These are phyloP conservation scores for Schizothorax lantsangensis DNA, from an alignment of 2,797 vertebrate genomes.

Conservation along the genomic window DNA sequence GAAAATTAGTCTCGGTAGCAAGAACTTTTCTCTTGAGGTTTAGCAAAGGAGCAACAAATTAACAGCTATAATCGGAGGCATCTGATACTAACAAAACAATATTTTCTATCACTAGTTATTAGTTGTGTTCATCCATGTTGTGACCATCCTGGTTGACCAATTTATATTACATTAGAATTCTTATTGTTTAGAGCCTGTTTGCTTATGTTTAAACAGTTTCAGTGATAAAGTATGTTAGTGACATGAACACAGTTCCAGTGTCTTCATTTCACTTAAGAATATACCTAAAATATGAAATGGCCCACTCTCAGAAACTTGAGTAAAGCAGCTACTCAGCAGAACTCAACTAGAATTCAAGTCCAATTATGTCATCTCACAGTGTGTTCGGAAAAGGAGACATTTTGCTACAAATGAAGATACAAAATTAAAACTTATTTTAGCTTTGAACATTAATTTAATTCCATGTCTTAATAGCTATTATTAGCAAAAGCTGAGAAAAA, in stretches of 20 bases:
- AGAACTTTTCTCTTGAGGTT: not conserved
- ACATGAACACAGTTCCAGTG: not conserved
- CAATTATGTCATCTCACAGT: not conserved
- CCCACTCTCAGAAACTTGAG: not conserved
- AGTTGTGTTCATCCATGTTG: not conserved
- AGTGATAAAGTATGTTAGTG: not conserved
- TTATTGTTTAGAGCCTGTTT: not conserved
- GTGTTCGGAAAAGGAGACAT: not conserved
- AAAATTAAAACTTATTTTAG: not conserved
- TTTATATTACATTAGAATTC: not conserved
- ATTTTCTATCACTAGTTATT: not conserved
- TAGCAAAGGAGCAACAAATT: not conserved
- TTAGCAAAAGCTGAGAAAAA: not conserved
- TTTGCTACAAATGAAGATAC: not conserved
- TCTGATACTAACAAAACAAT: not conserved
- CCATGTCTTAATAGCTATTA: not conserved
- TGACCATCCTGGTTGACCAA: not conserved
- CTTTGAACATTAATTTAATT: slow-evolving; percentile 6
- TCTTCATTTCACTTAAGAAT: not conserved
- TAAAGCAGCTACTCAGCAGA: not conserved
- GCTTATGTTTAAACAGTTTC: not conserved
- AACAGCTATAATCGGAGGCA: not conserved
- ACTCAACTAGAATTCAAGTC: not conserved
- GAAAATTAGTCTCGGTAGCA: not conserved
- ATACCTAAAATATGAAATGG: not conserved